Evolutionary conservation across 2,797 vertebrate species (phyloP).

Genomic region (Scarus forsteni): DNA sequence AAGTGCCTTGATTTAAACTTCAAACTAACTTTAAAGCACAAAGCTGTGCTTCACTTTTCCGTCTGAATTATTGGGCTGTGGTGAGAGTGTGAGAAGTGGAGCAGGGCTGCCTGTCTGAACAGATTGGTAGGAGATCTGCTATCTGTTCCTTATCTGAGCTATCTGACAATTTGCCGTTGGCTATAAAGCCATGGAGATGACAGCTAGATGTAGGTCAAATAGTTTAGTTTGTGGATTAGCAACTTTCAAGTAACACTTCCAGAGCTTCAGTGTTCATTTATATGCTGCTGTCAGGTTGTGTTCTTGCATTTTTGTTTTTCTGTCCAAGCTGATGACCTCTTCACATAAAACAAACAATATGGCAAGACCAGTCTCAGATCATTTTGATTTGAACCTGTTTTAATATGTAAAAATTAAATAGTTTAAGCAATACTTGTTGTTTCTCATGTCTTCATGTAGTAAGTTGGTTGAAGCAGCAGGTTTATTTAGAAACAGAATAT

Average conservation of each 20-base stretch:
- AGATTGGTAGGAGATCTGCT: conserved; percentile 50
- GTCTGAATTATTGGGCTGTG: conserved; percentile 40
- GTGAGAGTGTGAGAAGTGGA: conserved; percentile 41
- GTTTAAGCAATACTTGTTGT: no score
- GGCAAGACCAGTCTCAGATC: no score
- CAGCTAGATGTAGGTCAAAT: conserved; percentile 22
- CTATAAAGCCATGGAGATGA: conserved; percentile 32
- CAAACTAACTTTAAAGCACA: conserved; percentile 16
- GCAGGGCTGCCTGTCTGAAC: conserved; percentile 64
- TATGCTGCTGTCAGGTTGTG: conserved; percentile 33
- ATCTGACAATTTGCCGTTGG: conserved; percentile 50
- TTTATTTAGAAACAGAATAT: no score
- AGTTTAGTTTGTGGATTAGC: conserved; percentile 19
- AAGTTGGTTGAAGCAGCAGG: no score
- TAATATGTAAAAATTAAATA: no score
- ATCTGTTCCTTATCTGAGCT: conserved; percentile 52
- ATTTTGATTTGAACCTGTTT: no score
- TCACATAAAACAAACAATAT: neutral
- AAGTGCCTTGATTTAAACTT: neutral
- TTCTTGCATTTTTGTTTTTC: conserved; percentile 41
- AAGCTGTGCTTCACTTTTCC: neutral
- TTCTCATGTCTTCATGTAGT: no score
- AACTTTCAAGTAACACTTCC: conserved; percentile 2
- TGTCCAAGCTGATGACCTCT: conserved; percentile 16
- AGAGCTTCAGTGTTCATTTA: conserved; percentile 18